Conservation (phyloP, 1,140 invertebrate genomes). For the Hetaerina americana region DNA sequence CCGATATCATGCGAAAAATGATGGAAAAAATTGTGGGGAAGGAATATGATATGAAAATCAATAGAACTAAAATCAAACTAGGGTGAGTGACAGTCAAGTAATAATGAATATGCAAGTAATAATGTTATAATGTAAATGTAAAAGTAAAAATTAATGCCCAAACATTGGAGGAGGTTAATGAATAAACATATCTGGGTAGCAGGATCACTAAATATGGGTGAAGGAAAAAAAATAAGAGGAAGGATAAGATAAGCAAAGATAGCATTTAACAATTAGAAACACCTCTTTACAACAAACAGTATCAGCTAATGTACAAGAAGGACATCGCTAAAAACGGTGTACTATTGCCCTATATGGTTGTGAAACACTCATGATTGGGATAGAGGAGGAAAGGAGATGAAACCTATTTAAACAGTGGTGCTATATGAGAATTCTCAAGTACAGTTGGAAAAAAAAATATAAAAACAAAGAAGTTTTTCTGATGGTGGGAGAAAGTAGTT, state of each 20-base stretch:
- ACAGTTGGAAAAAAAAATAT: no score
- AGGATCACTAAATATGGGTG: neutral
- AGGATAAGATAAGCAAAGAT: neutral
- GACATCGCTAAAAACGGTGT: no score
- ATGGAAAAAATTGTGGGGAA: neutral
- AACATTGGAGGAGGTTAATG: neutral
- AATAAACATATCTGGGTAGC: neutral
- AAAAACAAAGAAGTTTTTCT: no score
- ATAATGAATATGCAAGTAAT: neutral
- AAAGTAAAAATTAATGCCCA: neutral
- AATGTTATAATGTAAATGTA: neutral
- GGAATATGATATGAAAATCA: neutral
- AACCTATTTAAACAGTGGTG: no score
- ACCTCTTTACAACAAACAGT: neutral
- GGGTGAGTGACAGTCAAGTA: no score
- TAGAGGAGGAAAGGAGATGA: no score
- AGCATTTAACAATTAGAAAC: neutral
- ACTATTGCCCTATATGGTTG: no score
- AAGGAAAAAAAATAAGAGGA: neutral
- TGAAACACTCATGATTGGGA: no score
- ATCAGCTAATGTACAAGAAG: neutral
- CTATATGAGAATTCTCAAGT: no score
- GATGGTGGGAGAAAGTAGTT: no score
- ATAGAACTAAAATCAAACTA: neutral
- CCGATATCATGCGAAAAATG: neutral